phyloP scores from a whole-genome alignment of 2,797 vertebrate species.

The Botia kubotai region DNA sequence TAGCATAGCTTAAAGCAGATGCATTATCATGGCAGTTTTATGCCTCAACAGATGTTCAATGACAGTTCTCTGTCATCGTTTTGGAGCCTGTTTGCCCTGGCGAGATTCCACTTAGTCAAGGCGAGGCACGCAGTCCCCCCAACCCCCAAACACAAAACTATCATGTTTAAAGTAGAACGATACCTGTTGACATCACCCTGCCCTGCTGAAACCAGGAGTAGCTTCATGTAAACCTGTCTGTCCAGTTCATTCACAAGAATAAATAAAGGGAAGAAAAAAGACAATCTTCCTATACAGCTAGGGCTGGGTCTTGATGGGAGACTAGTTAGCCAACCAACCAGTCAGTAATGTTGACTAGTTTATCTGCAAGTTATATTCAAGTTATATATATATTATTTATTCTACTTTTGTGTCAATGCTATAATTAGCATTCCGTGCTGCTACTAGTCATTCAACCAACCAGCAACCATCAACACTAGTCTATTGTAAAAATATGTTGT shows the following conservation, averaged over 20 bases:
- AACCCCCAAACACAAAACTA: conserved; percentile 36
- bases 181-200: conserved; percentile 49
- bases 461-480: no score
- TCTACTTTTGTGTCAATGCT: background rate
- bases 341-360: background rate
- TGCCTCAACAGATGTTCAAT: background rate
- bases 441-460: no score
- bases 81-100: conserved; percentile 58
- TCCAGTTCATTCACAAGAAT: conserved; percentile 62
- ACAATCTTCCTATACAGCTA: conserved; percentile 24
- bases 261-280: conserved; percentile 24
- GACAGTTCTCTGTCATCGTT: conserved; percentile 46
- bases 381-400: background rate
- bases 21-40: conserved; percentile 1
- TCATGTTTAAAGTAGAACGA: conserved; percentile 45
- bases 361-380: background rate
- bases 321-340: background rate
- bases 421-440: no score
- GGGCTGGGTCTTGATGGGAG: background rate
- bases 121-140: conserved; percentile 41
- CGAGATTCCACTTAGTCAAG: conserved; percentile 55
- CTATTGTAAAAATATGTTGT: no score
- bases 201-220: conserved; percentile 42
- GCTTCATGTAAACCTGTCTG: conserved; percentile 65
- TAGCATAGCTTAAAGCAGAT: conserved; percentile 1